Base-by-base conservation (phyloP, 2,888 invertebrate species). In the Coleophora flavipennella region DNA sequence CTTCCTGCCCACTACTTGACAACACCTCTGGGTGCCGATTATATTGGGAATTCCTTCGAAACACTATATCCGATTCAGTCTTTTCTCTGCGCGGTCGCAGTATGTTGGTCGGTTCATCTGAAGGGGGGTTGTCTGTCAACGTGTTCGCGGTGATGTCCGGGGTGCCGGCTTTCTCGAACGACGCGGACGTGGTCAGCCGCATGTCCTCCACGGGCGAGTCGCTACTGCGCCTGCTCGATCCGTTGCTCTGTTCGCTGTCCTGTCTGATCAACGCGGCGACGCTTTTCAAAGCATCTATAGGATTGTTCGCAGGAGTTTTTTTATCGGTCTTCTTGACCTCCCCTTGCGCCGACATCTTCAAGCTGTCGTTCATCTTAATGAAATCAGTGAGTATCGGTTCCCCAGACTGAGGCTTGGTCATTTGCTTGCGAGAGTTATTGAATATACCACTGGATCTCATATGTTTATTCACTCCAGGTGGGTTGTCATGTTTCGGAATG, bases 51-150 rank as follows among this genome's bases (percentile, higher is more conserved):
- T 75, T 79, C 60, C 81, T 90, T 59, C 91, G 87, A 66, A 92
- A 88, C 57, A 93, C 90, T 67, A 94, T 93, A 74, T 93, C 93
- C 45, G 93, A 94, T 83, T 95, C 94, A 64, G 94, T 95, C 86
- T 94, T 94, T 88, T 95, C 94, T 59, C 94, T 87, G 61, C 94
- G 88, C 37, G 92, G 93, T 60, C 88, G 87, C 53, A 90, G 67
- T 50, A 88, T 78, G 61, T 76, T 74, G 55, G 48, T 62, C 6
- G 62, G 35, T 38, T 68, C 67, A 46, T 62, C 50, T 44, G 49
- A 45, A 27, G 42, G 44, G 7, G 46, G 38, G 38, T 67, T 62
- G 59, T 58, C 72, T 53, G 81, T 75, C 27, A 76, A 47, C 3
- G 73, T 67, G 46, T 69, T 57, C 4, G 71, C 76, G 34, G 81